phyloP scores from a whole-genome alignment of 1,140 invertebrate genomes.

The Drosophila ercepeae region DNA sequence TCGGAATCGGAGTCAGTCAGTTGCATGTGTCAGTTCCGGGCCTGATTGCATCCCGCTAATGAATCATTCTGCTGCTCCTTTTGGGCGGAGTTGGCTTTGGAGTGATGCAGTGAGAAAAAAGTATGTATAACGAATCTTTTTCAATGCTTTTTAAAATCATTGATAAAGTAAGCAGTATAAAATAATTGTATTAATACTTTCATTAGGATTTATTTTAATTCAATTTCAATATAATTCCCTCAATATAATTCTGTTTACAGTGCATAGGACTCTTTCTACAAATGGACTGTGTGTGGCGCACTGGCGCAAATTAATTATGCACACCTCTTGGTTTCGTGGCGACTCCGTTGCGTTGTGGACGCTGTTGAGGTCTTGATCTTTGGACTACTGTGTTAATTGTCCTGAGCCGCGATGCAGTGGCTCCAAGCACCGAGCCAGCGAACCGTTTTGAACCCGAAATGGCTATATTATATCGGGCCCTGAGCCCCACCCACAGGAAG shows the following conservation, averaged over 20 bases:
- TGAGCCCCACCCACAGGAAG: constrained; percentile 42
- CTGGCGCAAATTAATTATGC: constrained; percentile 77
- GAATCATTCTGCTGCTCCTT: constrained; percentile 66
- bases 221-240: background rate
- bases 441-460: constrained; percentile 78
- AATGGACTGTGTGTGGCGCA: constrained; percentile 38
- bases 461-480: constrained; percentile 68
- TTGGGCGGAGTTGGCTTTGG: constrained; percentile 32
- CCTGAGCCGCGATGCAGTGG: constrained; percentile 26
- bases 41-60: constrained; percentile 74
- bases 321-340: constrained; percentile 61
- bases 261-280: background rate
- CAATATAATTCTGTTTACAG: background rate
- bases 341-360: constrained; percentile 33
- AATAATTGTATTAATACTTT: too few species aligned
- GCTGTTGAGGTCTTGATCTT: constrained; percentile 76
- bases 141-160: too few species aligned
- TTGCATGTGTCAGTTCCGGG: constrained; percentile 71
- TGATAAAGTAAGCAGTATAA: too few species aligned
- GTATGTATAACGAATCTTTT: too few species aligned
- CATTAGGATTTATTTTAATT: background rate
- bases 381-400: constrained; percentile 81
- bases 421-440: constrained; percentile 26
- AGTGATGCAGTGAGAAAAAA: background rate
- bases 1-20: constrained; percentile 11